phyloP scores from a whole-genome alignment of 2,888 invertebrate species.

The Trimorus sp. region DNA sequence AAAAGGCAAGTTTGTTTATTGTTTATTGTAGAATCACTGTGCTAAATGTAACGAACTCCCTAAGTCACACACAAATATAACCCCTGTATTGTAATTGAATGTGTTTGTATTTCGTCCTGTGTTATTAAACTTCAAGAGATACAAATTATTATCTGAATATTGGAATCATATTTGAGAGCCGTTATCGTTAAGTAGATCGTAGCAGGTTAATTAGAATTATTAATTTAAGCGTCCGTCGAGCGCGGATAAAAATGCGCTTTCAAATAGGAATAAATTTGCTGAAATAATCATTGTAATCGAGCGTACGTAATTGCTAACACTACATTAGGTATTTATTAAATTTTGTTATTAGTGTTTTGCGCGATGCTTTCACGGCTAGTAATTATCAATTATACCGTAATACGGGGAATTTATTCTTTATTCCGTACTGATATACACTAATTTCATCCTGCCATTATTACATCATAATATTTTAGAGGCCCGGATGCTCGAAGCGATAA shows the following conservation, averaged over 20 bases:
- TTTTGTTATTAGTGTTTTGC: constrained; percentile 34
- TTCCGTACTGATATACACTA: constrained; percentile 7
- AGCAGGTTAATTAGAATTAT: constrained; percentile 51
- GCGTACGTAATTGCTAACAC: constrained; percentile 40
- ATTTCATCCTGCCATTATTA: constrained; percentile 24
- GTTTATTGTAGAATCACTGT: no score
- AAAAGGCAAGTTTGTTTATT: no score
- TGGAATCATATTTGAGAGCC: constrained; percentile 29
- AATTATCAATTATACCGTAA: constrained; percentile 31
- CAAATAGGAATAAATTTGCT: constrained; percentile 38
- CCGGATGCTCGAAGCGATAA: not conserved
- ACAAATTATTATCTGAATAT: constrained; percentile 35
- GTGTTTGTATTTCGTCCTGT: constrained; percentile 22
- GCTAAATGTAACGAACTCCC: no score
- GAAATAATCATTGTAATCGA: constrained; percentile 38
- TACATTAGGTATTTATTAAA: constrained; percentile 52
- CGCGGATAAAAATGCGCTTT: constrained; percentile 30
- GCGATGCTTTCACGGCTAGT: constrained; percentile 16
- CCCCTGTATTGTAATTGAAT: constrained; percentile 18
- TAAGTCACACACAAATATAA: constrained; percentile 2
- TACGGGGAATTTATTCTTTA: constrained; percentile 25
- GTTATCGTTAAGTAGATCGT: constrained; percentile 30
- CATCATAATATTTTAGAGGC: not conserved
- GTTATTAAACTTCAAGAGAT: constrained; percentile 36
- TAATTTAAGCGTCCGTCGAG: constrained; percentile 44